Evolutionary conservation across 2,113 vertebrate genomes (phyloP), one percentile per base, ranked within the genome.

Genomic region (Ophiodon elongatus): DNA sequence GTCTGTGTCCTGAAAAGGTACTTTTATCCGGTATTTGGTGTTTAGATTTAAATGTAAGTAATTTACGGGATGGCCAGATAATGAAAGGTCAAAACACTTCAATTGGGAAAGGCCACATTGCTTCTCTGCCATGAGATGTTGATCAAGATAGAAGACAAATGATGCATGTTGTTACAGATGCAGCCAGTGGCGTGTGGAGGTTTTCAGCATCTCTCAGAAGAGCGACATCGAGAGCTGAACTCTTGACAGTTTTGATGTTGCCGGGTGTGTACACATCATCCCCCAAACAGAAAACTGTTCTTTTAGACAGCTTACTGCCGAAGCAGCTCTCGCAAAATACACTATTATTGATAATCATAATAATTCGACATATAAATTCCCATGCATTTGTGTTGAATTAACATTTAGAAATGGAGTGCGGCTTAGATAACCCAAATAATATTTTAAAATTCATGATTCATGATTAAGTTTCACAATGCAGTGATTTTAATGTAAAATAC

Each of bases 71-170:
- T 82, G 25, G 29, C 7, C 8, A 33, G 23, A 60, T 41, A 68
- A 76, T 37, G 47, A 83, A 85, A 82, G 79, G 67, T 87, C 63
- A 82, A 31, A 84, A 57, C 54, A n/a, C n/a, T 67, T 15, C 37
- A 75, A 52, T 67, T 37, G 64, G 39, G 60, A 75, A 85, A 78
- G 47, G 70, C 54, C 66, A 15, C 27, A 17, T 57, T 50, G 15
- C 25, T 50, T 43, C 41, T 76, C 39, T 65, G 31, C 21, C 11
- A 25, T 56, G 47, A 68, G 63, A 60, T 56, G 35, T 11, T 70
- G 52, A 73, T 82, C 25, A 39, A 65, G 74, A 35, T 17, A 25
- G 17, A 59, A 50, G 60, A 57, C 10, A 35, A 68, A 57, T 43
- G 35, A 57, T 69, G 23, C 35, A 70, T 47, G 37, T 67, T 3